Evolutionary conservation across 2,797 vertebrate genomes (phyloP).

Genomic region (Coccyzus lansbergi): DNA sequence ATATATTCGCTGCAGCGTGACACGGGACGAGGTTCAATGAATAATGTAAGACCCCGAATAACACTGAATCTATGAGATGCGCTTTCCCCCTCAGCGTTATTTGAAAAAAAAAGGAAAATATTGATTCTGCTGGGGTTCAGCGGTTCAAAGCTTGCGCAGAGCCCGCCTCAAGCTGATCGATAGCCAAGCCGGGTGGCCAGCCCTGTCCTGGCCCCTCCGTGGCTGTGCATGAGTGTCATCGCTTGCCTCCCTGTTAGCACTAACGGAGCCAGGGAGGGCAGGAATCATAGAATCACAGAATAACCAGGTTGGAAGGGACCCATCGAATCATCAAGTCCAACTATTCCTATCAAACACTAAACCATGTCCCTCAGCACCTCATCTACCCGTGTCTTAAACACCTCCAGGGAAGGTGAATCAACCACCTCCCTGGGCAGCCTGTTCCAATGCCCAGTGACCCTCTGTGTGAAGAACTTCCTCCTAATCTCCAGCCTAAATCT

Average conservation of each 20-base stretch:
- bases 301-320: too few species aligned
- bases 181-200: neutral
- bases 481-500: too few species aligned
- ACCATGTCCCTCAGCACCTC: too few species aligned
- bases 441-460: too few species aligned
- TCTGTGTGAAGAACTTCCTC: too few species aligned
- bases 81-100: neutral
- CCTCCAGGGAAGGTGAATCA: too few species aligned
- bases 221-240: accelerated
- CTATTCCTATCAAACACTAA: too few species aligned
- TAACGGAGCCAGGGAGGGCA: neutral
- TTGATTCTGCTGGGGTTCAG: constrained; percentile 16
- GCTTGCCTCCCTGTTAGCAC: accelerated
- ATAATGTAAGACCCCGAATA: constrained; percentile 9
- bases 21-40: neutral
- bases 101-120: constrained; percentile 35
- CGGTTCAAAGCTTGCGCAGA: neutral
- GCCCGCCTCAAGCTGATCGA: neutral
- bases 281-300: too few species aligned
- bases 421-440: too few species aligned
- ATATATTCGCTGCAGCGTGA: constrained; percentile 15
- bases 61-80: neutral
- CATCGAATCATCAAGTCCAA: too few species aligned
- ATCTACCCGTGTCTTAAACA: too few species aligned
- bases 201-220: neutral